Evolutionary conservation across 2,113 vertebrate species (phyloP), one percentile per base, ranked within the genome.

Genomic region (Larimichthys polyactis): DNA sequence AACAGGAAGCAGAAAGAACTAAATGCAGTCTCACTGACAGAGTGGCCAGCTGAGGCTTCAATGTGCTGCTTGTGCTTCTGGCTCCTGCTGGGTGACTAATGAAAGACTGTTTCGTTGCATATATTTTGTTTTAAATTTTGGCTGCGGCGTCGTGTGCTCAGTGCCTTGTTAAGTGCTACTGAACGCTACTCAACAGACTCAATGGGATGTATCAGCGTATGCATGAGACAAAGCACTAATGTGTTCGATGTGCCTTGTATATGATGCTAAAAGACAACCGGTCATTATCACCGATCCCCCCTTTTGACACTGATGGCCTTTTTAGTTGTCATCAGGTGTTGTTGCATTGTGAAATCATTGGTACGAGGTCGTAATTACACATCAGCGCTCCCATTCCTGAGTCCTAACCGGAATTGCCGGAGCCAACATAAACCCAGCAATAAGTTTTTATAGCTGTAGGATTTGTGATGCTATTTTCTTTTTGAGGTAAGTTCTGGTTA

Each of bases 181-280:
- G 65, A 79, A 66, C 66, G 71, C 66, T 79, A 29, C 59, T 86
- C 59, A 87, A 75, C n/a, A 62, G 49, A 79, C 63, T 84, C 24
- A 72, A 75, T 66, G 24, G 60, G 36, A 69, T 5, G 24, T 59
- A 40, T 49, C 60, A 20, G n/a, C 69, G 51, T 54, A 57, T 43
- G 62, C 52, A n/a, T 46, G 43, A 75, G 27, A 62, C 11, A 32
- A 76, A 82, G 73, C 11, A 46, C 12, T 36, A 3, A 48, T 57
- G 51, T 46, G 19, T 44, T 43, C 3, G 71, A 29, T 7, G 0
- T 36, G 29, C 32, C 44, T 52, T 55, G 11, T 55, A 14, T 71
- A 64, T 46, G n/a, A 43, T 59, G 60, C 12, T 71, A 12, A 78
- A 59, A 40, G 14, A 75, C 36, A 24, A 40, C 20, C 10, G 32